Evolutionary conservation across 2,888 invertebrate species (phyloP).

Genomic region (Chloroclystis v-ata): DNA sequence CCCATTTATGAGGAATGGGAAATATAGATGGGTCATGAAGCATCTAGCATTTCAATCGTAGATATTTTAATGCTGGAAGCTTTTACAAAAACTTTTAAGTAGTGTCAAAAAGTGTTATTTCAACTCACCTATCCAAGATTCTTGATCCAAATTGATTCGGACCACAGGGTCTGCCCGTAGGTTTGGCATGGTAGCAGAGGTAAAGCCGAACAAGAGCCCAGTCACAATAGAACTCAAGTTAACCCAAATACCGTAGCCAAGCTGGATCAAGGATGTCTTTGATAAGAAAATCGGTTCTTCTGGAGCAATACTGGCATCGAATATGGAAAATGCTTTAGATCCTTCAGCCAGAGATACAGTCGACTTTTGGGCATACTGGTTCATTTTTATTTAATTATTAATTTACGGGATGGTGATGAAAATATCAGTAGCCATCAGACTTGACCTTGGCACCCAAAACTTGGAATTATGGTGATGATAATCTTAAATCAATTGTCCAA

Average conservation of each 20-base stretch:
- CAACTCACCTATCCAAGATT: constrained; percentile 80
- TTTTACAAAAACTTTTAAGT: no score
- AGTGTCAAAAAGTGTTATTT: background rate
- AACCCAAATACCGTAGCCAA: constrained; percentile 52
- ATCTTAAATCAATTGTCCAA: no score
- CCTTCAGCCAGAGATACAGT: background rate
- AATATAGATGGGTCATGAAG: no score
- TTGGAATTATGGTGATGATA: no score
- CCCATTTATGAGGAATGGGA: no score
- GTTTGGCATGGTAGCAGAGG: constrained; percentile 79
- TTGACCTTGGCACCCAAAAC: no score
- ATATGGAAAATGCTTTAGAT: background rate
- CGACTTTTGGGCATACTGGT: background rate
- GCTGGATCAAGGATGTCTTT: constrained; percentile 46
- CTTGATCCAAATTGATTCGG: constrained; percentile 58
- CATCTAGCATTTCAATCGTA: no score
- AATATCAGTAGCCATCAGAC: no score
- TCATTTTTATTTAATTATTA: no score
- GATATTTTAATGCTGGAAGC: background rate
- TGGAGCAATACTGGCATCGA: background rate
- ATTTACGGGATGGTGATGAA: no score
- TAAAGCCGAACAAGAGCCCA: constrained; percentile 80
- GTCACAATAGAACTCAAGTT: constrained; percentile 78
- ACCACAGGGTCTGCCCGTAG: constrained; percentile 59
- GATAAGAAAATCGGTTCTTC: constrained; percentile 48